phyloP scores from a whole-genome alignment of 2,113 vertebrate genomes.

The Rhagologus leucostigma region DNA sequence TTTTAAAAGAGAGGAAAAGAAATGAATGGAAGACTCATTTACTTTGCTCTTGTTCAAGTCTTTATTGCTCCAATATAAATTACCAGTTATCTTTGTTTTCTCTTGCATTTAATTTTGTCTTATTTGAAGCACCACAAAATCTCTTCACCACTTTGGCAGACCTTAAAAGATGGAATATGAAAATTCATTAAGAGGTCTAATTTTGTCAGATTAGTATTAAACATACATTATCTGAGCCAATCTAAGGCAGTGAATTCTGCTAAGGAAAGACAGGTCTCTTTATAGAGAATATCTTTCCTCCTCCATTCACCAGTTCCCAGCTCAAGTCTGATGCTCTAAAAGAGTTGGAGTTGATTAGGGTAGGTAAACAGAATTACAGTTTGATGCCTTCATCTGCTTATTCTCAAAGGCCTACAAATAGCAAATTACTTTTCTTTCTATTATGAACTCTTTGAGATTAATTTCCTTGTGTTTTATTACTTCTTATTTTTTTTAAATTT shows the following conservation, averaged over 20 bases:
- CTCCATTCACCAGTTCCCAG: not conserved
- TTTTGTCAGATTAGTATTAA: not conserved
- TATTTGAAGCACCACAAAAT: not conserved
- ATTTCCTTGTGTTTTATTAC: not conserved
- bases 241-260: not conserved
- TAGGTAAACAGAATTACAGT: not conserved
- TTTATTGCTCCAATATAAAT: not conserved
- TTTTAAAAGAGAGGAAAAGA: not conserved
- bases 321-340: not conserved
- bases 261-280: not conserved
- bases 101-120: not conserved
- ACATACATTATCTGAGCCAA: not conserved
- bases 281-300: not conserved
- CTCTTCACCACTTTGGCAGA: not conserved
- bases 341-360: not conserved
- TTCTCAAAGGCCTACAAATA: slow-evolving; percentile 30
- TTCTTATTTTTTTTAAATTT: not conserved
- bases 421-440: not conserved
- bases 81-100: not conserved
- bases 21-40: not conserved
- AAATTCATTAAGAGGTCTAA: not conserved
- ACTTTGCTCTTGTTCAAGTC: not conserved
- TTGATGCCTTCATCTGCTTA: slow-evolving; percentile 27
- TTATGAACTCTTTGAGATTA: not conserved
- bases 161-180: not conserved